Evolutionary conservation across 2,113 vertebrate genomes (phyloP).

Genomic region (Grammomys dolichurus): DNA sequence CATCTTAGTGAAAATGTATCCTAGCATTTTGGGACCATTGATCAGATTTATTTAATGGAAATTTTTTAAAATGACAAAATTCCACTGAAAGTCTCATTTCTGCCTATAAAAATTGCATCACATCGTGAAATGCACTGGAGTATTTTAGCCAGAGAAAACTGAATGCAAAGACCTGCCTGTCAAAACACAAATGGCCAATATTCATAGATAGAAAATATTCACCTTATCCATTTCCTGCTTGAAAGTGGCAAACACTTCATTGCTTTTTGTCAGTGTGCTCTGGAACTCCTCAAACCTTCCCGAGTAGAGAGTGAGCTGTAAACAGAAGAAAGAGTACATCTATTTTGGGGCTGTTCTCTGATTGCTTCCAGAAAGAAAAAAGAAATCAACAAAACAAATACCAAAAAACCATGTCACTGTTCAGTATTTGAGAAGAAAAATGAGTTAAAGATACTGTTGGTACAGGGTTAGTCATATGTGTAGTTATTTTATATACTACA

Average conservation of each 20-base stretch:
- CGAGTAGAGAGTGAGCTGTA: constrained; percentile 94
- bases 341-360: constrained; percentile 66
- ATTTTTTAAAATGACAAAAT: background rate
- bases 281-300: constrained; percentile 99
- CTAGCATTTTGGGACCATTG: constrained; percentile 21
- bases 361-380: constrained; percentile 53
- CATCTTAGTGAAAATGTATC: constrained; percentile 45
- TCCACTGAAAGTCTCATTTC: background rate
- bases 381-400: background rate
- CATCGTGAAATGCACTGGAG: constrained; percentile 67
- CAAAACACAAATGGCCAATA: constrained; percentile 64
- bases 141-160: constrained; percentile 53
- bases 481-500: constrained; percentile 11
- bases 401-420: constrained; percentile 7
- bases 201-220: constrained; percentile 75
- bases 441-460: constrained; percentile 44
- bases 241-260: constrained; percentile 95
- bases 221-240: constrained; percentile 99
- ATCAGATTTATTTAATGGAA: constrained; percentile 44
- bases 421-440: constrained; percentile 71
- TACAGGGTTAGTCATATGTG: constrained; percentile 26
- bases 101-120: constrained; percentile 52
- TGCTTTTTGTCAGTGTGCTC: constrained; percentile 96
- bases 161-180: constrained; percentile 59
- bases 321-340: constrained; percentile 67